Evolutionary conservation across 2,888 invertebrate genomes (phyloP), one percentile per base, ranked within the genome.

Genomic region (Bugulina stolonifera): DNA sequence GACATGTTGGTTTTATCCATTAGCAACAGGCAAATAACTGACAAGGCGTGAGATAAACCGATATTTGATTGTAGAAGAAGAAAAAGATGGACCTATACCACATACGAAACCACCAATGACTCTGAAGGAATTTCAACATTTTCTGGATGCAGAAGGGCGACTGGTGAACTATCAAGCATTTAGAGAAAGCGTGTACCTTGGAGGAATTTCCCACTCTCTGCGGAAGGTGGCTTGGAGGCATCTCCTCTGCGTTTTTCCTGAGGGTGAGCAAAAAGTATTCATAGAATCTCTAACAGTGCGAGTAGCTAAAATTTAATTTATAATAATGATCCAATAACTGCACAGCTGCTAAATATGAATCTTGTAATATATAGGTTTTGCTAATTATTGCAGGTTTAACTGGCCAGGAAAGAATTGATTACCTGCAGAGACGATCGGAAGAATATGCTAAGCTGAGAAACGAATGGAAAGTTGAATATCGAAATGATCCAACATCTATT

Each of bases 211-310:
- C 81, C 92, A 94, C 0, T 92, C 93, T 78, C 86, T 96, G 72
- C 88, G 92, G 88, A 89, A 86, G 54, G 84, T 96, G 0, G 94
- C 95, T 0, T 98, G 97, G 97, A 94, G 97, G 80, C 95, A 96
- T 83, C 89, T 98, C 75, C 86, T 98, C n/a, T 96, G 96, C 83
- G 93, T 97, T 18, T 97, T 94, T 85, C 97, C 96, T 0, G 91
- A 91, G 71, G 87, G 93, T 0, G 34, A 22, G 52, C n/a, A n/a
- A n/a, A n/a, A n/a, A n/a, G n/a, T n/a, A n/a, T n/a, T n/a, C n/a
- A n/a, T n/a, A n/a, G n/a, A n/a, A n/a, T n/a, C n/a, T n/a, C n/a
- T n/a, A n/a, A n/a, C n/a, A n/a, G n/a, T n/a, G n/a, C n/a, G n/a
- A n/a, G n/a, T n/a, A n/a, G n/a, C n/a, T n/a, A n/a, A n/a, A n/a